Evolutionary conservation across 2,797 vertebrate genomes (phyloP).

Genomic region (Chiloscyllium punctatum): DNA sequence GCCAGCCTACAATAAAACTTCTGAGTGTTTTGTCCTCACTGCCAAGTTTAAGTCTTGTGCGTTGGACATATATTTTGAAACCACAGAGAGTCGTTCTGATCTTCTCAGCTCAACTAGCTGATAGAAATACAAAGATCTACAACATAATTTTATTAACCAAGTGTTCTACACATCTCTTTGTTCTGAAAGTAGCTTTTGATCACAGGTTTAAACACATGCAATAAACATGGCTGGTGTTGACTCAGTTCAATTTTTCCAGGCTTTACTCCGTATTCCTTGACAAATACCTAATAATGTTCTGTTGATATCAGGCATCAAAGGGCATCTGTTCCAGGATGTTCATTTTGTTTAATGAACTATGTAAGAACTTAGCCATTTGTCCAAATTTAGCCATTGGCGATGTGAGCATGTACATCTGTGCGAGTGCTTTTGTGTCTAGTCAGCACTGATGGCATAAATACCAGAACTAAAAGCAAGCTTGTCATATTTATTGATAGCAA

Average conservation of each 20-base stretch:
- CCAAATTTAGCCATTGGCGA: not conserved
- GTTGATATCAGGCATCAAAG: not conserved
- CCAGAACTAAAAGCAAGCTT: not conserved
- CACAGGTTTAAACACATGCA: not conserved
- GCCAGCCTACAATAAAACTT: not conserved
- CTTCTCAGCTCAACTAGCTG: not conserved
- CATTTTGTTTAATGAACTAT: not conserved
- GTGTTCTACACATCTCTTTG: not conserved
- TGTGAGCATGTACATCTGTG: not conserved
- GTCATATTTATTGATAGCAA: not conserved
- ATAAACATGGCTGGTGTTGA: not conserved
- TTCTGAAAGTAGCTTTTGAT: not conserved
- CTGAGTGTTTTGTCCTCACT: not conserved
- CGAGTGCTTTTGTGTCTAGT: not conserved
- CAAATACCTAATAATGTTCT: not conserved
- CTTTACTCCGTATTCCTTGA: not conserved
- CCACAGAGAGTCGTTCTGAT: not conserved
- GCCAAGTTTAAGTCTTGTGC: not conserved
- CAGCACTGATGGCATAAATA: not conserved
- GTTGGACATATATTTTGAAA: not conserved
- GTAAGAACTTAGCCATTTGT: not conserved
- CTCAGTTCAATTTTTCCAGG: not conserved
- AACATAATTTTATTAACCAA: not conserved
- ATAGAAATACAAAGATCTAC: not conserved
- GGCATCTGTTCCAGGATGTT: not conserved